Base-by-base conservation (phyloP, 1,140 invertebrate genomes). In the Oryctes rhinoceros region DNA sequence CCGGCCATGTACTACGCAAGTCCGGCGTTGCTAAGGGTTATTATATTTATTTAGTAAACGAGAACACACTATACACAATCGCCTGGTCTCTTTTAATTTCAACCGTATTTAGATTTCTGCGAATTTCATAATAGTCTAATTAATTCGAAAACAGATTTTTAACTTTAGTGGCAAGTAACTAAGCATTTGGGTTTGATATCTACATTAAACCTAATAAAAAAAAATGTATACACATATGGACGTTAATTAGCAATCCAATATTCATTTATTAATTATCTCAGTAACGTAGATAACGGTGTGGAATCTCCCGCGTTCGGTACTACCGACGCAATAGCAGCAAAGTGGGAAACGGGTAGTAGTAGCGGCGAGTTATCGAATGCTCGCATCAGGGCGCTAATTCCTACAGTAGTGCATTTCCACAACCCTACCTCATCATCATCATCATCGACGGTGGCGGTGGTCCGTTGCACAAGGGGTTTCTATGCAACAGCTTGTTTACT, bases 401-500 rank as follows among this genome's bases (percentile, higher is more conserved):
- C 79, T 81, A 30, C 65, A 71, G 65, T 71, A 71, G 65, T 81
- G 80, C 65, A 71, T 71, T 71, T 71, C 65, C 84, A 82, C 82
- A 76, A 48, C 49, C 81, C 47, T 71, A 77, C 79, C 44, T 76
- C 49, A 37, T 71, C 65, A 71, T 71, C 65, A 59, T 18, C 53
- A 59, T 59, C 13, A 59, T 59, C 53, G 15, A 59, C 53, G 53
- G 53, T 59, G 65, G 24, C 24, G 65, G 65, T 71, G 65, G 65
- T 71, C 65, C 35, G 65, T 71, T 74, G 49, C 71, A 76, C 49
- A 44, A 79, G 80, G 79, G 80, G 84, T 85, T 84, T 82, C 84
- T 82, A 83, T 83, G 84, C 84, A 83, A 84, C 84, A 83, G 84
- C 84, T 84, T 84, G 84, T 85, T 85, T 85, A 83, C 82, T 81